A percentile compares a stretch with the other conserved stretches of the same genome.
Evolutionary conservation across 2,113 vertebrate genomes (phyloP).

Genomic region (Hyaena hyaena): DNA sequence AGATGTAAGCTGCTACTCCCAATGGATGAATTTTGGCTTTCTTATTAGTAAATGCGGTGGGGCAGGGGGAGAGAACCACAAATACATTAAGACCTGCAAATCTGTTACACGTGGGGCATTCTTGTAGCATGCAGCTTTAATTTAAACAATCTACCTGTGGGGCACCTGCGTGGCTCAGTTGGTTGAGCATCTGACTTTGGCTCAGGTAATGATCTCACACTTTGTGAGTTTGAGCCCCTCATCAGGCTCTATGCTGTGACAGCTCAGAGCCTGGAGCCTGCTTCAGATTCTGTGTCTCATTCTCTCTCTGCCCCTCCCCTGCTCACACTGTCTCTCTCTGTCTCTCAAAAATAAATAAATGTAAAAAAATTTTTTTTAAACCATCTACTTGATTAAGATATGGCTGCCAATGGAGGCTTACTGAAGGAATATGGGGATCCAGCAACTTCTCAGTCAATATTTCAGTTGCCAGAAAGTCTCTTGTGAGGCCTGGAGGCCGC

Average conservation of each 20-base stretch:
- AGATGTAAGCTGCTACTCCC: background rate
- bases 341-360: no score
- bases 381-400: slow-evolving; percentile 36
- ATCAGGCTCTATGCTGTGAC: no score
- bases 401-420: background rate
- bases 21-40: background rate
- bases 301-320: no score
- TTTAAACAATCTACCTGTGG: background rate
- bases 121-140: background rate
- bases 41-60: background rate
- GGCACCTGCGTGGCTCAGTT: no score
- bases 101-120: background rate
- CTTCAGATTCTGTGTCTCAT: no score
- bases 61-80: background rate
- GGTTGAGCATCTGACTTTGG: no score
- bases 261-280: no score
- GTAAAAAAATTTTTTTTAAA: background rate
- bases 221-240: no score
- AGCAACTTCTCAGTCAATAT: background rate
- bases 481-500: background rate
- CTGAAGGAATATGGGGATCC: background rate
- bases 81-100: background rate
- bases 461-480: background rate
- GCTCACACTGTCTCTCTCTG: no score
- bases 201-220: no score